Conservation (phyloP, 2,113 vertebrate species). For the Rhinopomastus cyanomelas region DNA sequence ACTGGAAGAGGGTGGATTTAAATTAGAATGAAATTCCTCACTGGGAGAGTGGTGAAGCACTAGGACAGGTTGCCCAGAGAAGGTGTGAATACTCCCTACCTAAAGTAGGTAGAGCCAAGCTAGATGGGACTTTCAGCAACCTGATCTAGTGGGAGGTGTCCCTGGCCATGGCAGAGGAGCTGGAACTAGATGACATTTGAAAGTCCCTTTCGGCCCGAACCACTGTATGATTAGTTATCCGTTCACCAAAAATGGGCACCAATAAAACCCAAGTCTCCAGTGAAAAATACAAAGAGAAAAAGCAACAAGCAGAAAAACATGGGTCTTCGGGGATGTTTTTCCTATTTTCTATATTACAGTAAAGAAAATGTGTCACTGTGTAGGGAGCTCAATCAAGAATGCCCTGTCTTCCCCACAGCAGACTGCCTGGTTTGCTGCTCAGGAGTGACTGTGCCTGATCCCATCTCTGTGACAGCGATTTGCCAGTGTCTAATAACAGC, state of each 20-base stretch:
- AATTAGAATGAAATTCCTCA: no score
- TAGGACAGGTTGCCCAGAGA: no score
- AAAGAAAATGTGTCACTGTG: background rate
- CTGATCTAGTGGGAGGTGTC: no score
- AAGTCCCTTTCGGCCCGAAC: no score
- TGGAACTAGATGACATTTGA: no score
- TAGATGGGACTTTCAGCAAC: no score
- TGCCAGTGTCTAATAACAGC: background rate
- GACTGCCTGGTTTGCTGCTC: background rate
- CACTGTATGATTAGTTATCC: background rate
- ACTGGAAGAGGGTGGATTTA: no score
- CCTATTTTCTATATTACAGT: background rate
- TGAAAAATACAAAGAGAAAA: background rate
- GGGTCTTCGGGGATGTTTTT: accelerated
- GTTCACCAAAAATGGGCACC: background rate
- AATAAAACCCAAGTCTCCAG: background rate
- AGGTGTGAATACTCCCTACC: no score
- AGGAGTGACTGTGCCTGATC: background rate
- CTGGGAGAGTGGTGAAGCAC: no score
- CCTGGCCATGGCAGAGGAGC: no score
- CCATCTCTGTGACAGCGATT: background rate
- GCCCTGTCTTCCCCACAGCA: background rate
- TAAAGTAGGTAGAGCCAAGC: no score
- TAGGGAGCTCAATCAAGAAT: background rate
- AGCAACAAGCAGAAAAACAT: background rate